These are phyloP conservation scores for Ophion ellenae DNA, from an alignment of 2,888 invertebrate species.

Conservation along the genomic window DNA sequence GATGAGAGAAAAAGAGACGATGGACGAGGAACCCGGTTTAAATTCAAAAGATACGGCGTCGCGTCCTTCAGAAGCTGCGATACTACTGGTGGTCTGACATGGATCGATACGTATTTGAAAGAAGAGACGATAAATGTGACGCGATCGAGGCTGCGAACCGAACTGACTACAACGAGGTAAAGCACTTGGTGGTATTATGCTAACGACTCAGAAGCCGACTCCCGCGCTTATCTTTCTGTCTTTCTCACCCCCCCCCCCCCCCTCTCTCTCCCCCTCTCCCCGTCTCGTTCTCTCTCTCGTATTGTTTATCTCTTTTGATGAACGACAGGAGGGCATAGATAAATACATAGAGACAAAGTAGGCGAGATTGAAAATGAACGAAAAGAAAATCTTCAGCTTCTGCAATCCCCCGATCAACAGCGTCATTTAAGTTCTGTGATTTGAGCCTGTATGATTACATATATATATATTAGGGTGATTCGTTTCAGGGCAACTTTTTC, in stretches of 20 bases:
- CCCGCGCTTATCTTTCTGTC: conserved; percentile 68
- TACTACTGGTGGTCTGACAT: neutral
- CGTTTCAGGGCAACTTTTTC: no score
- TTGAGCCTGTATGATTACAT: no score
- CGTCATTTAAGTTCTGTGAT: no score
- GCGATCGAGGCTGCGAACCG: conserved; percentile 76
- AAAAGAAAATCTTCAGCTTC: no score
- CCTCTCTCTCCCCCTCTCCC: conserved; percentile 35
- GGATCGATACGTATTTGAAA: conserved; percentile 36
- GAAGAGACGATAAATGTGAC: conserved; percentile 73
- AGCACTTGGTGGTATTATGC: conserved; percentile 81
- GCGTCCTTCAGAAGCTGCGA: conserved; percentile 13
- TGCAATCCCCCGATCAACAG: no score
- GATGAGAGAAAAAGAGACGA: neutral
- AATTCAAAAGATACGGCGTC: neutral
- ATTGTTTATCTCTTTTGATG: conserved; percentile 67
- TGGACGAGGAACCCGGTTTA: neutral
- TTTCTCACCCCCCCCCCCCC: conserved; percentile 35
- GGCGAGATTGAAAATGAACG: conserved; percentile 10
- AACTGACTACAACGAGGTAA: conserved; percentile 79
- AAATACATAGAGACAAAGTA: conserved; percentile 34
- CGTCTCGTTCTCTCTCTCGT: conserved; percentile 21
- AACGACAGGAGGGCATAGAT: conserved; percentile 48
- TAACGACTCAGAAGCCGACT: conserved; percentile 75
- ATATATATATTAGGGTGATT: no score